Evolutionary conservation across 2,888 invertebrate genomes (phyloP).

Genomic region (Drosophila limbata): DNA sequence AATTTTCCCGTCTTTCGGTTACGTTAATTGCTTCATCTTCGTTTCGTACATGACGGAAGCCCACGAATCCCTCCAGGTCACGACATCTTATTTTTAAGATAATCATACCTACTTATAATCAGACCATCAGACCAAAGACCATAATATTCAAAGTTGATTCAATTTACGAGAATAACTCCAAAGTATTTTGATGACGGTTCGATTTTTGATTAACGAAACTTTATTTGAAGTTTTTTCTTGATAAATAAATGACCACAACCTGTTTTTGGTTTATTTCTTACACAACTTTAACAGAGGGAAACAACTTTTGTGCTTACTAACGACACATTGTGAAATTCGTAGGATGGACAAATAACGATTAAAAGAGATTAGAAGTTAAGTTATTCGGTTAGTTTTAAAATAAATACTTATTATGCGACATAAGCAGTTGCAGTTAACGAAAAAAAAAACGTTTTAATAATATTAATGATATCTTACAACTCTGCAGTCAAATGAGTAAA

Average conservation of each 20-base stretch:
- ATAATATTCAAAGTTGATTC: slow-evolving; percentile 14
- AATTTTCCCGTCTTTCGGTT: slow-evolving; percentile 37
- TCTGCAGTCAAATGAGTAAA: not conserved
- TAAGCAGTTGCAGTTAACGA: not conserved
- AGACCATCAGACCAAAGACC: not conserved
- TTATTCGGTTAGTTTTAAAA: not conserved
- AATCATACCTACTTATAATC: slow-evolving; percentile 7
- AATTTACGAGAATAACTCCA: slow-evolving; percentile 21
- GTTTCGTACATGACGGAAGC: slow-evolving; percentile 41
- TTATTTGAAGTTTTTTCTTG: slow-evolving; percentile 2
- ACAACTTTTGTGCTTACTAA: slow-evolving; percentile 9
- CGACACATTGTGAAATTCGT: slow-evolving; percentile 16
- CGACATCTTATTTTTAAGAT: slow-evolving; percentile 26
- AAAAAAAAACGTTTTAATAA: not conserved
- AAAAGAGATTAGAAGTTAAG: slow-evolving; percentile 9
- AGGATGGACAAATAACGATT: slow-evolving; percentile 8
- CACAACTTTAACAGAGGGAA: slow-evolving; percentile 12
- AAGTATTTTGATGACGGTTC: slow-evolving; percentile 27
- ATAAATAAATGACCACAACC: slow-evolving; percentile 23
- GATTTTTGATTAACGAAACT: slow-evolving; percentile 3
- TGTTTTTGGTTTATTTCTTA: slow-evolving; percentile 37
- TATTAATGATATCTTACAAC: not conserved
- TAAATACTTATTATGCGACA: not conserved
- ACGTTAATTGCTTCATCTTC: slow-evolving; percentile 45
- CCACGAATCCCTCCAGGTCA: slow-evolving; percentile 38